Conservation (phyloP, 2,113 vertebrate genomes). For the Rhynchopsitta pachyrhyncha region DNA sequence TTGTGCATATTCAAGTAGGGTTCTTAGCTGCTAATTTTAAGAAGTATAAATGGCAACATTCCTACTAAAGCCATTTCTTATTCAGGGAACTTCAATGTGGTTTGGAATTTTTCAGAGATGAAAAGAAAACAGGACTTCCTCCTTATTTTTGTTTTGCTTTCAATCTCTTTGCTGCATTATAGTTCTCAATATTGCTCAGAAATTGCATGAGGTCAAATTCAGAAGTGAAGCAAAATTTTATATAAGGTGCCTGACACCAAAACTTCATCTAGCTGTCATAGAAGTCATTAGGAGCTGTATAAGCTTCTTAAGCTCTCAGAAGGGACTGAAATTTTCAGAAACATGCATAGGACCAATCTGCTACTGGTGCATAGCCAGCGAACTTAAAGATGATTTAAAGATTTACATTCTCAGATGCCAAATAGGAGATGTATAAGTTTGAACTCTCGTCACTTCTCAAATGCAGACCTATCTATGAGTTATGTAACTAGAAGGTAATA, state of each 20-base stretch:
- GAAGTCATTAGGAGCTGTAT: neutral
- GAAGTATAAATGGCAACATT: neutral
- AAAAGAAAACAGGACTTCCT: neutral
- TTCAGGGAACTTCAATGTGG: neutral
- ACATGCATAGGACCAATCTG: neutral
- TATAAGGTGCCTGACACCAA: slow-evolving; percentile 11
- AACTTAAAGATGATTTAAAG: slow-evolving; percentile 30
- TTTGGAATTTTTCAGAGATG: neutral
- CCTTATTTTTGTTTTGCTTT: neutral
- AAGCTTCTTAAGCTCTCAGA: slow-evolving; percentile 43
- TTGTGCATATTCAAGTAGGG: neutral
- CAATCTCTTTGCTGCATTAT: neutral
- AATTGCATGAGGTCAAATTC: neutral
- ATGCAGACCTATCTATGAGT: neutral
- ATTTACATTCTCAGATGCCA: slow-evolving; percentile 32
- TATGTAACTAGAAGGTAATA: neutral
- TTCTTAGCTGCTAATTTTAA: neutral
- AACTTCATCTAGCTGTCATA: slow-evolving; percentile 27
- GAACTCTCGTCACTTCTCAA: neutral
- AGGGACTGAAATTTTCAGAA: neutral
- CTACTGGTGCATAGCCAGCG: neutral
- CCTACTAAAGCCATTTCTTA: neutral
- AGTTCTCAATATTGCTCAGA: neutral
- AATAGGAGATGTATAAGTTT: neutral
- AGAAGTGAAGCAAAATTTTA: neutral